Evolutionary conservation across 2,113 vertebrate genomes (phyloP), one percentile per base, ranked within the genome.

Genomic region (Ellobius talpinus): DNA sequence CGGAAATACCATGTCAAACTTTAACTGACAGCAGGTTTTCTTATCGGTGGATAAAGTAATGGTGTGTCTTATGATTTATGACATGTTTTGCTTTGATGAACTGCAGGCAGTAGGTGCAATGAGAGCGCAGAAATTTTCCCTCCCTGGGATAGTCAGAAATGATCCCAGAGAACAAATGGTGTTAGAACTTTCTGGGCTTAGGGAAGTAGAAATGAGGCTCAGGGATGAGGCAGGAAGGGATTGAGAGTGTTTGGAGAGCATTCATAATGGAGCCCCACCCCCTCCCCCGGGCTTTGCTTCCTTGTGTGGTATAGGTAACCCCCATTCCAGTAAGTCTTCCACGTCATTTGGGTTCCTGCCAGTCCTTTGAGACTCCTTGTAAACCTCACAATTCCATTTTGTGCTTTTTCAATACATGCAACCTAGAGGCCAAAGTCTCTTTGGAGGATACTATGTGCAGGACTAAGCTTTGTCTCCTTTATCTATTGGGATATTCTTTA

Each of bases 31-130:
- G 50, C 17, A 31, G 63, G 21, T 86, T 86, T 68, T 86, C 73
- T 89, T 89, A 70, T 3, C 26, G 31, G 19, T 73, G 14, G 36
- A 63, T 85, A 72, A 90, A 96, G 63, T 95, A 78, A 90, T 74
- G 47, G 10, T 23, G n/a, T 33, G 2, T 85, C 74, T 85, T 95
- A 50, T 19, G 61, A 74, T 76, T 33, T 78, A 17, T 33, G 72
- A 11, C 47, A 55, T 89, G 42, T 87, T 93, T 95, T 65, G 61
- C 77, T 91, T 95, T 96, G 61, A 61, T 52, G 65, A 81, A 94
- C 45, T 14, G 45, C 5, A 86, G 7, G 45, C 5, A 86, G 10
- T 61, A 58, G 29, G 23, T 50, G 36, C 6, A 26, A 21, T 66
- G 58, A 74, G 76, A 66, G 12, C 4, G 0, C 24, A 74, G 63